Evolutionary conservation across 2,888 invertebrate genomes (phyloP).

Genomic region (Eumerus sabulonum): DNA sequence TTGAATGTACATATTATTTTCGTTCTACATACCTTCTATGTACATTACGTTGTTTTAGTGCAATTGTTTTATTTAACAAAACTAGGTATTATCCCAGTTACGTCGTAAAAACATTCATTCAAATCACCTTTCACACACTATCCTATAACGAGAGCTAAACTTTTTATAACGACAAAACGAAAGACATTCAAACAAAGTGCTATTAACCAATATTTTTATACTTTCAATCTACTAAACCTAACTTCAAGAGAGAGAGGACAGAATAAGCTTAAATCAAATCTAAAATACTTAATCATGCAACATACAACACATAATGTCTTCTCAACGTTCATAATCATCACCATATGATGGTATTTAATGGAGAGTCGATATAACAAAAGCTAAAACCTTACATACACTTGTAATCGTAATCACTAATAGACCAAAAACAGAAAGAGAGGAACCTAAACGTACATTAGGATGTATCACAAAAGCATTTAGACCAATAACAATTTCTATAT

Average conservation of each 20-base stretch:
- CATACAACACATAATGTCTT: constrained; percentile 36
- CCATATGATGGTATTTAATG: constrained; percentile 54
- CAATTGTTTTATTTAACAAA: constrained; percentile 28
- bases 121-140: constrained; percentile 1
- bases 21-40: constrained; percentile 3
- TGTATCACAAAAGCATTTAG: constrained; percentile 31
- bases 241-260: constrained; percentile 13
- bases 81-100: constrained; percentile 14
- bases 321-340: constrained; percentile 52
- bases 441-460: constrained; percentile 35
- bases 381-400: constrained; percentile 25
- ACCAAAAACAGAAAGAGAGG: constrained; percentile 54
- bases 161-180: constrained; percentile 24
- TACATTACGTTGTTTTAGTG: constrained; percentile 5
- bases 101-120: too few relatives aligned
- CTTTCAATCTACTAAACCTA: constrained; percentile 41
- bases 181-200: constrained; percentile 62
- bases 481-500: constrained; percentile 49
- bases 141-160: neutral
- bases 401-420: constrained; percentile 57
- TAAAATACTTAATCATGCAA: constrained; percentile 45
- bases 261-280: constrained; percentile 52
- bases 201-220: constrained; percentile 60
- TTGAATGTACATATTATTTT: constrained; percentile 5
- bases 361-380: constrained; percentile 26